A percentile compares a stretch with the other conserved stretches of the same genome.
Conservation (phyloP, 2,888 invertebrate species). For the Brachyopa scutellaris region DNA sequence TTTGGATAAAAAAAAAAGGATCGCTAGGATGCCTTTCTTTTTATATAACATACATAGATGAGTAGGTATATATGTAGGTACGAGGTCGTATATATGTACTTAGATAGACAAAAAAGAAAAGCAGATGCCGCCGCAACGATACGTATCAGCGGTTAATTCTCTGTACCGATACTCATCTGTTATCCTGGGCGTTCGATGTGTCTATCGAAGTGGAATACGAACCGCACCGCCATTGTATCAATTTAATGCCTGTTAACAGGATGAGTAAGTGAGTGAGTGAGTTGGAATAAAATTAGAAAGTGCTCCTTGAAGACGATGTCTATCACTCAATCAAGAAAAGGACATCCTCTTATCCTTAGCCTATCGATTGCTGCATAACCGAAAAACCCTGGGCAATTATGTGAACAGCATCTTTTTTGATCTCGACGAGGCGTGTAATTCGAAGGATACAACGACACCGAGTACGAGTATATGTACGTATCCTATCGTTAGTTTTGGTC, state of each 20-base stretch:
- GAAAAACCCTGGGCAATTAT: conserved; percentile 18
- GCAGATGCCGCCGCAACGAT: conserved; percentile 39
- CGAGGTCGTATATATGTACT: too few relatives aligned
- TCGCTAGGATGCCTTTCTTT: neutral
- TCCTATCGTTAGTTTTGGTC: conserved; percentile 56
- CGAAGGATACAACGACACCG: conserved; percentile 52
- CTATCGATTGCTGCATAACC: conserved; percentile 36
- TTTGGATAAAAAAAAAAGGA: conserved; percentile 25
- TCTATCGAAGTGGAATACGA: conserved; percentile 30
- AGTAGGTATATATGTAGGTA: neutral
- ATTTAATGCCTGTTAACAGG: conserved; percentile 15
- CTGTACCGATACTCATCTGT: conserved; percentile 26
- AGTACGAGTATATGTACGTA: conserved; percentile 31
- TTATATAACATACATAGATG: neutral
- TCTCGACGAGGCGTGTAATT: conserved; percentile 63
- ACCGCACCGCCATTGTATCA: conserved; percentile 43
- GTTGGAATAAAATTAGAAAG: conserved; percentile 39
- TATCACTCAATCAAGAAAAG: conserved; percentile 61
- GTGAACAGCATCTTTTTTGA: conserved; percentile 62
- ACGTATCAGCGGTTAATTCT: conserved; percentile 42
- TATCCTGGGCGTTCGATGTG: conserved; percentile 19
- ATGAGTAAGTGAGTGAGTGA: conserved; percentile 12
- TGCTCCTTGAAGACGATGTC: conserved; percentile 55
- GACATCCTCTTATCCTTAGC: conserved; percentile 62
- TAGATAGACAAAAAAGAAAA: conserved; percentile 7